phyloP scores from a whole-genome alignment of 2,888 invertebrate genomes.

The Drosophila acutilabella region DNA sequence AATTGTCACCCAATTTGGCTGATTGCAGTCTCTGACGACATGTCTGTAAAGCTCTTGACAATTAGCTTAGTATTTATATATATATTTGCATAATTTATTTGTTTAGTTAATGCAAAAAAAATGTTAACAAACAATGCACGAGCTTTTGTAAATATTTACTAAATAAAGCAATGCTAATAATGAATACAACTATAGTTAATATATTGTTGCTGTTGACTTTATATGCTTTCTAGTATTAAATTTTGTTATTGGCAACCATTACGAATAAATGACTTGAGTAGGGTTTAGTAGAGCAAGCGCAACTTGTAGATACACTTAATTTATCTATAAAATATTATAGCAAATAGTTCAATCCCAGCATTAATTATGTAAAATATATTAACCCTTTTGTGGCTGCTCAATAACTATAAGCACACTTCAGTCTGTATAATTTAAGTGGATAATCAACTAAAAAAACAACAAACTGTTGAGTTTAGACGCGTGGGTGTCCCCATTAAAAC shows the following conservation, averaged over 20 bases:
- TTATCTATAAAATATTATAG: too few relatives aligned
- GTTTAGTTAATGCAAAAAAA: constrained; percentile 33
- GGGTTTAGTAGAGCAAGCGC: too few relatives aligned
- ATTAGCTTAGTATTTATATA: constrained; percentile 24
- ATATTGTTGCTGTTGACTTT: constrained; percentile 7
- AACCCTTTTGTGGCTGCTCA: not conserved
- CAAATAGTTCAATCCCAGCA: not conserved
- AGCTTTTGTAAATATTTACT: constrained; percentile 33
- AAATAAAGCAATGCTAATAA: constrained; percentile 6
- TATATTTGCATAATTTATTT: constrained; percentile 20
- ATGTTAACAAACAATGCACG: constrained; percentile 35
- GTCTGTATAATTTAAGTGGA: constrained; percentile 4
- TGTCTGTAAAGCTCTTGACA: constrained; percentile 1
- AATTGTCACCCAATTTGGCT: constrained; percentile 40
- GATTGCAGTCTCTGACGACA: constrained; percentile 3
- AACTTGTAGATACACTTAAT: too few relatives aligned
- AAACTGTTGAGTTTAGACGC: constrained; percentile 21
- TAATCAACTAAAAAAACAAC: constrained; percentile 9
- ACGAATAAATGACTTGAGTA: constrained; percentile 1
- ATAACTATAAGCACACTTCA: not conserved
- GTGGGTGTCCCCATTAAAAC: constrained; percentile 21
- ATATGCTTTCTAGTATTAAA: not conserved
- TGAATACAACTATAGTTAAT: constrained; percentile 3
- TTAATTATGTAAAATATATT: not conserved
- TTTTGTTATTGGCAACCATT: constrained; percentile 12